These are phyloP conservation scores for Campoletis raptor DNA, from an alignment of 2,888 invertebrate genomes.

Conservation along the genomic window DNA sequence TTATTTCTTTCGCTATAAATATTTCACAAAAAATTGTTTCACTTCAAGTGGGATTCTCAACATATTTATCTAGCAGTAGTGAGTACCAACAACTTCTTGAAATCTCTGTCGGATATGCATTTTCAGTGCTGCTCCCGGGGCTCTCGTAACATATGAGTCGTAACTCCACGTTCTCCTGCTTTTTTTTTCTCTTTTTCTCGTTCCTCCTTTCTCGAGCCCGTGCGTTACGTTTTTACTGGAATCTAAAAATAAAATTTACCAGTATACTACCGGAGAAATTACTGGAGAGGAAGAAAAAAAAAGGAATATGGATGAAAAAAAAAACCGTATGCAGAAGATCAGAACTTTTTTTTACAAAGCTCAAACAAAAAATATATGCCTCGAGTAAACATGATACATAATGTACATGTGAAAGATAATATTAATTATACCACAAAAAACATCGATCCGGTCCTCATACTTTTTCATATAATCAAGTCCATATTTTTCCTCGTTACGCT, in stretches of 20 bases:
- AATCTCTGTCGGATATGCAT: constrained; percentile 15
- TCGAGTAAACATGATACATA: neutral
- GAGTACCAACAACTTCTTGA: constrained; percentile 15
- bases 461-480: neutral
- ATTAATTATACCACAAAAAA: neutral
- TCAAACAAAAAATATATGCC: neutral
- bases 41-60: constrained; percentile 15
- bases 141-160: constrained; percentile 42
- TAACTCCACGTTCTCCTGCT: constrained; percentile 29
- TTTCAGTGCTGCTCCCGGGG: constrained; percentile 18
- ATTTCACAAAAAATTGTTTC: constrained; percentile 15
- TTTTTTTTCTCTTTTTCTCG: neutral
- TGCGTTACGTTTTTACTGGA: constrained; percentile 29
- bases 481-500: neutral
- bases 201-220: constrained; percentile 10
- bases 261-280: constrained; percentile 12
- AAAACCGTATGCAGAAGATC: constrained; percentile 1
- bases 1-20: constrained; percentile 1
- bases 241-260: constrained; percentile 48
- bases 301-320: constrained; percentile 13
- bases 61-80: constrained; percentile 13
- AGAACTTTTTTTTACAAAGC: constrained; percentile 3
- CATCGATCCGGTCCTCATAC: neutral
- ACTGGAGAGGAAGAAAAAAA: constrained; percentile 3
- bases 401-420: neutral